Evolutionary conservation across 2,113 vertebrate species (phyloP).

Genomic region (Coreoperca whiteheadi): DNA sequence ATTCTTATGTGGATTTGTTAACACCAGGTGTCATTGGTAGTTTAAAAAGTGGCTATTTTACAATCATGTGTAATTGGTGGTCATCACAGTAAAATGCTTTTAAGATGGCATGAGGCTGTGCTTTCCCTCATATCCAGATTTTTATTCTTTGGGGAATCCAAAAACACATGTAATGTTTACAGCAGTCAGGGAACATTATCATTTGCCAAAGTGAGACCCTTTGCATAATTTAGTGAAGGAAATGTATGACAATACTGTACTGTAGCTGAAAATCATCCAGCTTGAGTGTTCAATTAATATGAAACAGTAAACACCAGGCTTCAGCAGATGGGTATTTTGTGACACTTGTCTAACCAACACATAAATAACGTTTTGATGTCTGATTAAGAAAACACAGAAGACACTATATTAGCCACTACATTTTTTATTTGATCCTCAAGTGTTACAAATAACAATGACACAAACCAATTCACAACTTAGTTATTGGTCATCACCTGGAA

Average conservation of each 20-base stretch:
- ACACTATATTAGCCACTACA: background rate
- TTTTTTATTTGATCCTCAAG: conserved; percentile 52
- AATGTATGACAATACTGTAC: background rate
- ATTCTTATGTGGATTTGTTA: background rate
- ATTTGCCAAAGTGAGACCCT: background rate
- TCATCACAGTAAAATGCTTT: background rate
- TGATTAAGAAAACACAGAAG: conserved; percentile 7
- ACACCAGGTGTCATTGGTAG: background rate
- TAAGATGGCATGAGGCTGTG: too few relatives aligned
- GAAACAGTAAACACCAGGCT: background rate
- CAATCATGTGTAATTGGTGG: background rate
- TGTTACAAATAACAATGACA: conserved; percentile 5
- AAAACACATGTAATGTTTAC: background rate
- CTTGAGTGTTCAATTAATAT: background rate
- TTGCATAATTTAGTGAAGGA: background rate
- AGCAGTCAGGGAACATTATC: background rate
- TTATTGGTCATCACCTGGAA: conserved; percentile 79
- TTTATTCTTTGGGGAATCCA: background rate
- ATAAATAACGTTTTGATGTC: background rate
- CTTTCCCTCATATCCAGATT: background rate
- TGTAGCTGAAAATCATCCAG: background rate
- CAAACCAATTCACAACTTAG: conserved; percentile 59
- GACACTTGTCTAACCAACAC: background rate
- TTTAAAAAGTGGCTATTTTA: background rate
- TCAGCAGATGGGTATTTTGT: too few relatives aligned